Conservation (phyloP, 2,888 invertebrate genomes). For the Lycia hirtaria region DNA sequence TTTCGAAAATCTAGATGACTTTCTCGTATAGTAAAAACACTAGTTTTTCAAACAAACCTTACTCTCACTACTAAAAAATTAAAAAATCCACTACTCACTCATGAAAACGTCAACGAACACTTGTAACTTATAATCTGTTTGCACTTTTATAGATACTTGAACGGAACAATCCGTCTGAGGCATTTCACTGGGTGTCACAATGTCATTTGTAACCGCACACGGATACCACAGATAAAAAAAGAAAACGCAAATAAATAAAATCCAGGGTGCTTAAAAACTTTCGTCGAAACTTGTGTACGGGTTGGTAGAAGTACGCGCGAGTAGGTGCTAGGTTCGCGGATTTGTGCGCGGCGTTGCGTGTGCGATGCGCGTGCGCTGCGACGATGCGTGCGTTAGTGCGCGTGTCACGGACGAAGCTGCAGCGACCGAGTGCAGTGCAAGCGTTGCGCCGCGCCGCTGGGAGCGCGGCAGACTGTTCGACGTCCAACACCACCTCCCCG, state of each 20-base stretch:
- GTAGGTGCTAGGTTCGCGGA: neutral
- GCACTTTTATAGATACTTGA: constrained; percentile 79
- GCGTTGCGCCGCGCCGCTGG: constrained; percentile 62
- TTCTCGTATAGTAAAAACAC: neutral
- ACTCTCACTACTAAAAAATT: constrained; percentile 15
- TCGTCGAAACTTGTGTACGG: neutral
- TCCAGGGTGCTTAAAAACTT: neutral
- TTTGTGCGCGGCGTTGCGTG: constrained; percentile 7
- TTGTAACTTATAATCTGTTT: constrained; percentile 75
- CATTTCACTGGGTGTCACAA: constrained; percentile 75
- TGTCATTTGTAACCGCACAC: constrained; percentile 52
- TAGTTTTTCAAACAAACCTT: neutral
- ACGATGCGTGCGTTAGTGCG: constrained; percentile 34
- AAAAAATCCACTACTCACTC: constrained; percentile 69
- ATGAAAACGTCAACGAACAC: constrained; percentile 83
- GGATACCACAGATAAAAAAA: constrained; percentile 1
- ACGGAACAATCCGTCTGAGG: constrained; percentile 81
- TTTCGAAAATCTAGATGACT: neutral
- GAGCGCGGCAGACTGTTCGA: constrained; percentile 77
- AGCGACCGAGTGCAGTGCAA: constrained; percentile 54
- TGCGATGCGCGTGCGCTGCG: constrained; percentile 11
- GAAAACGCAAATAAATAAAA: constrained; percentile 36
- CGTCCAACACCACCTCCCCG: constrained; percentile 74
- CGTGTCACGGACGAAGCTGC: constrained; percentile 38
- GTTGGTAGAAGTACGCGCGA: constrained; percentile 1